Base-by-base conservation (phyloP, 2,797 vertebrate genomes). In the Acrossocheilus fasciatus region DNA sequence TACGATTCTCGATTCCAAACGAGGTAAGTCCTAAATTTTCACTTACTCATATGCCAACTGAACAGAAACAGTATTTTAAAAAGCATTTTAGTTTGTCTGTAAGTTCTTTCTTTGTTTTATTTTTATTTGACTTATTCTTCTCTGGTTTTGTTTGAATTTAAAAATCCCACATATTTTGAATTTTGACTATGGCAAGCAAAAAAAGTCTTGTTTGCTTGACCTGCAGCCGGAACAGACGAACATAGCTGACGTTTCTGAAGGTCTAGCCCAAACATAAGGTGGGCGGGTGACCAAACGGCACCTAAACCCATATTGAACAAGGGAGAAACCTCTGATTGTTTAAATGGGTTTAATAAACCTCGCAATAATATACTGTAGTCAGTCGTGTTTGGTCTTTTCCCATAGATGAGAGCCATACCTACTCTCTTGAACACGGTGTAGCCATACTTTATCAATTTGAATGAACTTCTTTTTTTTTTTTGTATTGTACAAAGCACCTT, bases 1-100 rank as follows among this genome's bases (percentile, higher is more conserved):
- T 99, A 98, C 0, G 97, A 98, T 83, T 92, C 96, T 0, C 95
- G 97, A 83, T 96, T 97, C 0, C 94, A 96, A 89, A 96, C 96
- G 90, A 99, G 98, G 98, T 99, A 96, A 97, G 96, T 87, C 74
- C 15, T 69, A 23, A 23, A 8, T 73, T 72, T 26, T 57, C 8
- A 64, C 9, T 68, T 76, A 50, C 80, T 80, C n/a, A 43, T 18
- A 18, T 39, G 43, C 1, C 17, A 23, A 6, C 72, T 76, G 30
- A 36, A 18, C 52, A 70, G 75, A 84, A 30, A 64, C 41, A 50
- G 66, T 68, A 26, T 43, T 45, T 8, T 20, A 62, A 45, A 47
- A 76, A 50, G 43, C 43, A 20, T 76, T 88, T 76, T 82, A 23
- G 59, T 80, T 87, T 89, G 39, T 81, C 34, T 66, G 72, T 7